Base-by-base conservation (phyloP, 1,140 invertebrate genomes). In the Penaeus chinensis region DNA sequence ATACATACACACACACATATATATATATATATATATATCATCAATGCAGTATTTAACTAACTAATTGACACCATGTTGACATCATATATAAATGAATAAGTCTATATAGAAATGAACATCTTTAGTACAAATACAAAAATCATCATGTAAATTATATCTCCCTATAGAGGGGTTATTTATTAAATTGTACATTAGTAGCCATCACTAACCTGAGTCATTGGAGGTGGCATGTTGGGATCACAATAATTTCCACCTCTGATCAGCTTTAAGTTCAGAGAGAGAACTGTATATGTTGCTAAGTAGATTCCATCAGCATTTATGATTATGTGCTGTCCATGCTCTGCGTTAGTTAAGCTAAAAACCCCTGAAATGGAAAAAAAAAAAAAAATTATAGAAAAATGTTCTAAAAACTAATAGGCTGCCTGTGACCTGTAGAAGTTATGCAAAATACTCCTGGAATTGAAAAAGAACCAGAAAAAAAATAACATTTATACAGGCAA, bases 291-390 rank as follows among this genome's bases (percentile, higher is more conserved):
- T 0, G 96, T 97, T 2, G 97, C 96, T 81, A 98, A 93, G 92
- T 99, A 99, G 78, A 99, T 96, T 78, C 97, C 97, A 93, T 99
- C 97, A 32, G 97, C 97, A 92, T 99, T 99, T 93, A 98, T 96
- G 74, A 98, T 97, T 5, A 91, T 90, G 27, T 90, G 91, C 60
- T 85, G 82, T 37, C 71, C 32, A 19, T 78, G 77, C 19, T 84
- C 84, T 61, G 80, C 54, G 18, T 63, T 66, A 18, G 82, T 86
- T 42, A 85, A 61, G 27, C 61, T 81, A 66, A 89, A 90, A n/a
- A 90, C 87, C 27, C 87, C 89, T 90, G 85, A 0, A 74, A 74
- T 37, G 3, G 27, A 47, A 85, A 24, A 79, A 60, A 27, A 93
- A 11, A 93, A 92, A 80, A 93, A 62, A 3, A 91, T 85, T 79